These are phyloP conservation scores for Epinotia ramella DNA, from an alignment of 2,888 invertebrate species.

Conservation along the genomic window DNA sequence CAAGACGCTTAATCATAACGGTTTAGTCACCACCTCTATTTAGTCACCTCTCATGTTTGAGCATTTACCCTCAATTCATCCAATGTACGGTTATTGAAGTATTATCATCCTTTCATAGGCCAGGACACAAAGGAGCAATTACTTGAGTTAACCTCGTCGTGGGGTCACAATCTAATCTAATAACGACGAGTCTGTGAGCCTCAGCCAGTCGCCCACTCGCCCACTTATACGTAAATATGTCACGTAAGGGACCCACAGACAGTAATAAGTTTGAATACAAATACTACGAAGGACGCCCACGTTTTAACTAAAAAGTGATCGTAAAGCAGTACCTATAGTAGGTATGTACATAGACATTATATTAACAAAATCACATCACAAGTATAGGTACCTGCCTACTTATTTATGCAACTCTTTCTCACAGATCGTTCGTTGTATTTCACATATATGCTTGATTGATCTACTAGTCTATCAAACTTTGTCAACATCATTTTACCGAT, in stretches of 20 bases:
- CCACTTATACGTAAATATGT: slow-evolving; percentile 32
- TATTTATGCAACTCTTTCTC: too few species aligned
- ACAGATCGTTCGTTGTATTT: too few species aligned
- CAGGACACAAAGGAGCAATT: slow-evolving; percentile 68
- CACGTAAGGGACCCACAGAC: slow-evolving; percentile 22
- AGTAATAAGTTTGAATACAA: slow-evolving; percentile 14
- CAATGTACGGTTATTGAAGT: slow-evolving; percentile 43
- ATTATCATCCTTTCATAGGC: slow-evolving; percentile 43
- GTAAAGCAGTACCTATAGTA: too few species aligned
- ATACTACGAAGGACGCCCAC: background rate
- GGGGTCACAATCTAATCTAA: slow-evolving; percentile 78
- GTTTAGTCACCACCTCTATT: slow-evolving; percentile 8
- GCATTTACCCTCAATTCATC: slow-evolving; percentile 31
- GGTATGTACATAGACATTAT: too few species aligned
- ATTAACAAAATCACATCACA: too few species aligned
- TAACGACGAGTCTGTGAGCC: slow-evolving; percentile 52
- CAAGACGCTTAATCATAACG: background rate
- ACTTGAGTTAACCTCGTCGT: slow-evolving; percentile 70
- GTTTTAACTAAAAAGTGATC: background rate
- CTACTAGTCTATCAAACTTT: too few species aligned
- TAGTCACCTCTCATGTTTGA: slow-evolving; percentile 2
- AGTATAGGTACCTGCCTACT: too few species aligned
- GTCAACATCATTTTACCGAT: too few species aligned
- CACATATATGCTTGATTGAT: too few species aligned
- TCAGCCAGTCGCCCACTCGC: slow-evolving; percentile 39